These are phyloP conservation scores for Sisyra terminalis DNA, from an alignment of 2,888 invertebrate genomes.

Conservation along the genomic window DNA sequence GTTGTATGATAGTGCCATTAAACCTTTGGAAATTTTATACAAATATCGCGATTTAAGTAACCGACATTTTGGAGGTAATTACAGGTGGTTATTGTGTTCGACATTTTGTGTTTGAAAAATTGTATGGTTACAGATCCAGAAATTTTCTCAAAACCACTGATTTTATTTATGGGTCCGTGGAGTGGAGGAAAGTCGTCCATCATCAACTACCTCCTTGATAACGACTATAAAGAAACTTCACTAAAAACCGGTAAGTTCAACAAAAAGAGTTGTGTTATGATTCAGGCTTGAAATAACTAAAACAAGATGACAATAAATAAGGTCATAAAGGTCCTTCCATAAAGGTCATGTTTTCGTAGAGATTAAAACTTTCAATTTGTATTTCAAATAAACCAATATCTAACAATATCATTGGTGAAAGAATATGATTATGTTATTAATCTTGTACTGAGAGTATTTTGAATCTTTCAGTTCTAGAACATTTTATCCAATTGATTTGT, in stretches of 20 bases:
- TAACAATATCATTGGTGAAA: background rate
- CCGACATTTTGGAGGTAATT: constrained; percentile 60
- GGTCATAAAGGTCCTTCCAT: no score
- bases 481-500: no score
- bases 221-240: constrained; percentile 68
- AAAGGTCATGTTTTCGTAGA: no score
- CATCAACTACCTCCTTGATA: constrained; percentile 79
- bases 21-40: constrained; percentile 78
- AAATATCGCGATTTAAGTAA: constrained; percentile 86
- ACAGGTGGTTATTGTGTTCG: background rate
- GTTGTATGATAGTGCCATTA: constrained; percentile 72
- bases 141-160: constrained; percentile 84
- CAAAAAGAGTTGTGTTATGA: constrained; percentile 15
- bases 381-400: no score
- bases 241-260: constrained; percentile 86
- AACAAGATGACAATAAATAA: no score
- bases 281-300: constrained; percentile 4
- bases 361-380: no score
- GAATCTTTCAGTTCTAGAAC: no score
- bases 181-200: constrained; percentile 92
- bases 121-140: constrained; percentile 72
- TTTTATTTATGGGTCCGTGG: constrained; percentile 92
- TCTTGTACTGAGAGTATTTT: no score
- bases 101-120: constrained; percentile 3
- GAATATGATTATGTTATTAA: no score